A percentile compares a stretch with the other conserved stretches of the same genome.
Evolutionary conservation across 2,113 vertebrate species (phyloP).

Genomic region (rat (Rattus norvegicus)): GRCr8 NC_086026.1:66867501-66868000

Average conservation of each 20-base stretch:
- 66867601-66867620: background rate
- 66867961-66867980: background rate
- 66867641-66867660: conserved; percentile 7
- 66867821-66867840: background rate
- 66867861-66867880: background rate
- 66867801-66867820: background rate
- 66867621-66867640: background rate
- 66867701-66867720: background rate
- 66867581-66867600: background rate
- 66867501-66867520: background rate
- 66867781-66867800: background rate
- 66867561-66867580: background rate
- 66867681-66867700: conserved; percentile 12
- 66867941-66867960: background rate
- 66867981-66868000: background rate
- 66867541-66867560: background rate
- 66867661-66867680: background rate
- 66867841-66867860: background rate
- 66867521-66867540: background rate
- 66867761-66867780: background rate
- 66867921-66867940: too few relatives aligned
- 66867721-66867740: background rate
- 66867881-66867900: background rate
- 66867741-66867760: conserved; percentile 64
- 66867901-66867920: background rate